Conservation (phyloP, 2,888 invertebrate species). For the Gymnocheta viridis region DNA sequence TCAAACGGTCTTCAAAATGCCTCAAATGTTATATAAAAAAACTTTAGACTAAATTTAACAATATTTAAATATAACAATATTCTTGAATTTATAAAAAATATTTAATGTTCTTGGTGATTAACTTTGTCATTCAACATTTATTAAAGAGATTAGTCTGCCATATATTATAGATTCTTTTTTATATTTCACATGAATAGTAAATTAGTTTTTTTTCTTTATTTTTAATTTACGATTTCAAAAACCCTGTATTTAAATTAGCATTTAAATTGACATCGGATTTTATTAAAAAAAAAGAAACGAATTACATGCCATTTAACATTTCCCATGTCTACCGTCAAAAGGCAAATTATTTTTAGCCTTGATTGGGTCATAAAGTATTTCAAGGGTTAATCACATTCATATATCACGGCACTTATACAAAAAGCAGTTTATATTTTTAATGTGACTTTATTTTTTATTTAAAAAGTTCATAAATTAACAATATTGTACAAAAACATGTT, state of each 20-base stretch:
- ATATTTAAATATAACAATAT: background rate
- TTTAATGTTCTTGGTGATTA: background rate
- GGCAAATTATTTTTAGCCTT: slow-evolving; percentile 12
- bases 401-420: background rate
- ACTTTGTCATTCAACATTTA: background rate
- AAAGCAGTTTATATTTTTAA: slow-evolving; percentile 23
- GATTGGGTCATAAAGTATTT: slow-evolving; percentile 29
- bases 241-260: background rate
- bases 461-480: slow-evolving; percentile 59
- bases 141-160: background rate
- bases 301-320: background rate
- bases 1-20: no score
- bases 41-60: background rate
- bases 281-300: background rate
- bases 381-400: slow-evolving; percentile 41
- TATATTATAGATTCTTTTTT: background rate
- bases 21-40: no score
- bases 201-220: background rate
- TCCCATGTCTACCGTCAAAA: background rate
- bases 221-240: background rate
- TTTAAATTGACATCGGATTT: background rate
- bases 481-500: slow-evolving; percentile 51
- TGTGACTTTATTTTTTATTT: slow-evolving; percentile 37
- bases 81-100: background rate
- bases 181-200: background rate